These are phyloP conservation scores for Xerus rutilus DNA, from an alignment of 2,797 vertebrate genomes.

Conservation along the genomic window DNA sequence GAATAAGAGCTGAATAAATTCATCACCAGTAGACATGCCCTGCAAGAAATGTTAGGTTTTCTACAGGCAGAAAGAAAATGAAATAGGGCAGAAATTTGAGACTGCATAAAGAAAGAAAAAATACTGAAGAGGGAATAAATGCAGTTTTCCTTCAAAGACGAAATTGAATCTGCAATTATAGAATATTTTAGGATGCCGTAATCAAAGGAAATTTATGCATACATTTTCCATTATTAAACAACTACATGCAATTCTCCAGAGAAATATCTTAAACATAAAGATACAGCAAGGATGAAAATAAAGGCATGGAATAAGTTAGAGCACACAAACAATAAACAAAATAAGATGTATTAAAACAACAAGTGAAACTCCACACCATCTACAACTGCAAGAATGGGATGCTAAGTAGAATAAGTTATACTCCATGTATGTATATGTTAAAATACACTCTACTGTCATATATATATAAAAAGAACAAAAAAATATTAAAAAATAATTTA, in stretches of 20 bases:
- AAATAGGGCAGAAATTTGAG: neutral
- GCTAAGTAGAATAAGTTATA: too few relatives aligned
- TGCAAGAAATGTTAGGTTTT: conserved; percentile 45
- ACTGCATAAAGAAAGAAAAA: conserved; percentile 7
- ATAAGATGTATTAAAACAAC: neutral
- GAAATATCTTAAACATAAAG: neutral
- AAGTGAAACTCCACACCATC: too few relatives aligned
- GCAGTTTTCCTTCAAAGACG: conserved; percentile 44
- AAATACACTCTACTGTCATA: too few relatives aligned
- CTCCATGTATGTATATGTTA: too few relatives aligned
- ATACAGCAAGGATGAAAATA: conserved; percentile 27
- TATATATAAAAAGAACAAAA: too few relatives aligned
- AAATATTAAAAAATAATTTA: too few relatives aligned
- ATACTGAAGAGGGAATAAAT: neutral
- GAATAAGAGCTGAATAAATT: conserved; percentile 52
- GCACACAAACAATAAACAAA: conserved; percentile 33
- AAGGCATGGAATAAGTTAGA: conserved; percentile 4
- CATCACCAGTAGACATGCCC: neutral
- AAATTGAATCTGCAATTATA: conserved; percentile 47
- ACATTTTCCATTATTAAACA: conserved; percentile 9
- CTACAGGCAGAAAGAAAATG: conserved; percentile 45
- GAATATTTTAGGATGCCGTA: conserved; percentile 9
- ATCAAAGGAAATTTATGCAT: conserved; percentile 47
- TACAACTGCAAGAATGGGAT: too few relatives aligned
- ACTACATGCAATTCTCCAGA: neutral